Base-by-base conservation (phyloP, 2,113 vertebrate genomes). In the Phylloscopus trochilus region DNA sequence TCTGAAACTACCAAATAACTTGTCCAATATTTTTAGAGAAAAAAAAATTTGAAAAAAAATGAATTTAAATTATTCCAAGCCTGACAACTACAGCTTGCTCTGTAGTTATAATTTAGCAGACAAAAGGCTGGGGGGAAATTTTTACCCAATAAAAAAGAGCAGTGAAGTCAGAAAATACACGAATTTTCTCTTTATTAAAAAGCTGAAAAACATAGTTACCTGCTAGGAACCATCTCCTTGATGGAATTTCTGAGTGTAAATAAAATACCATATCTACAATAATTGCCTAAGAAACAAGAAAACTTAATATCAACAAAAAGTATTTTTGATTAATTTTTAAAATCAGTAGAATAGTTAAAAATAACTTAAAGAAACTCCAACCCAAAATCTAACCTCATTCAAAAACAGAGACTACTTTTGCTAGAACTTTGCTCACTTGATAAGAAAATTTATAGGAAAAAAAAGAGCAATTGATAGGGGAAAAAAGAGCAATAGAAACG, bases 131-230 rank as follows among this genome's bases (percentile, higher is more conserved):
- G 39, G 43, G 33, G n/a, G 15, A 95, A 94, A 97, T 95, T 96
- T 96, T 56, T 44, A 58, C 68, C 39, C 77, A 37, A 94, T 82
- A 95, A 73, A 97, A 96, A 92, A 63, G 67, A 97, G 51, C 47
- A 83, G 16, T 23, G 19, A 97, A 93, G 16, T 78, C 58, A 92
- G 58, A 94, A 97, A 92, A 85, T 56, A 93, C 43, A 85, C 10
- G 8, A 52, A 63, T 85, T 87, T 95, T 95, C 33, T 33, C 43
- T 93, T 90, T 83, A 93, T 79, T 94, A 91, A 93, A 80, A 75
- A 96, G 66, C 55, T 66, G 9, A 96, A 94, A 79, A 90, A 63
- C 46, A 52, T 63, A 63, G 19, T 64, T 85, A 88, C 47, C 18
- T 94, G 15, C 30, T 92, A 82, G 21, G 35, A 96, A 86, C 18